These are phyloP conservation scores for Tethea ocularis DNA, from an alignment of 2,888 invertebrate species.

Conservation along the genomic window DNA sequence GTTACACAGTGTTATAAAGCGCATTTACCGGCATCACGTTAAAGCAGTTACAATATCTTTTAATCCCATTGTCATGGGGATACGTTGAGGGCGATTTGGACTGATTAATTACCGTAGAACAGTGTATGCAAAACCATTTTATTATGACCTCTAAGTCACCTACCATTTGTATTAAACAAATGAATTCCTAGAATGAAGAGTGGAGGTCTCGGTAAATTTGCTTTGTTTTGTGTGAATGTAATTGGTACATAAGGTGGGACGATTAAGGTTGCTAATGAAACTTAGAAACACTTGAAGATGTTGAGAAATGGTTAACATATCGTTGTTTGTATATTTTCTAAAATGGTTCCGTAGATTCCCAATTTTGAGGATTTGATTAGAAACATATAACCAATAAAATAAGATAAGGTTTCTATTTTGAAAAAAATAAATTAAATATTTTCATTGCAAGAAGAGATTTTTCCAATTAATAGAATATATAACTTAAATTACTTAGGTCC, in stretches of 20 bases:
- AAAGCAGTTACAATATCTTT: conserved; percentile 68
- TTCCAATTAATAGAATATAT: too few relatives aligned
- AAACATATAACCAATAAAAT: too few relatives aligned
- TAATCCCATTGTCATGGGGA: conserved; percentile 63
- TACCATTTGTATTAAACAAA: neutral
- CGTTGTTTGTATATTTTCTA: conserved; percentile 13
- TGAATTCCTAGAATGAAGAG: conserved; percentile 6
- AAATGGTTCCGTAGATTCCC: neutral
- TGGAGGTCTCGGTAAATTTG: conserved; percentile 27
- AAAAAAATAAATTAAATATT: too few relatives aligned
- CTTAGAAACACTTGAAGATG: conserved; percentile 47
- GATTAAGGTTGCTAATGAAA: conserved; percentile 59
- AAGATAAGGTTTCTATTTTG: too few relatives aligned
- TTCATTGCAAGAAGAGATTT: too few relatives aligned
- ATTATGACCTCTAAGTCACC: conserved; percentile 17
- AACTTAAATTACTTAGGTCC: too few relatives aligned
- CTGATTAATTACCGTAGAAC: conserved; percentile 73
- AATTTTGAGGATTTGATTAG: too few relatives aligned
- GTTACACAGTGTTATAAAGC: conserved; percentile 10
- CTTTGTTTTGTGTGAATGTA: conserved; percentile 19
- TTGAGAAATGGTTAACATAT: conserved; percentile 46
- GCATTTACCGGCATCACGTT: conserved; percentile 35
- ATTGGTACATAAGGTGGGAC: conserved; percentile 45
- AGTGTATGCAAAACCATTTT: conserved; percentile 31
- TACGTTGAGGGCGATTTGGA: conserved; percentile 51